Conservation (phyloP, 2,113 vertebrate species). For the Burhinus oedicnemus region DNA sequence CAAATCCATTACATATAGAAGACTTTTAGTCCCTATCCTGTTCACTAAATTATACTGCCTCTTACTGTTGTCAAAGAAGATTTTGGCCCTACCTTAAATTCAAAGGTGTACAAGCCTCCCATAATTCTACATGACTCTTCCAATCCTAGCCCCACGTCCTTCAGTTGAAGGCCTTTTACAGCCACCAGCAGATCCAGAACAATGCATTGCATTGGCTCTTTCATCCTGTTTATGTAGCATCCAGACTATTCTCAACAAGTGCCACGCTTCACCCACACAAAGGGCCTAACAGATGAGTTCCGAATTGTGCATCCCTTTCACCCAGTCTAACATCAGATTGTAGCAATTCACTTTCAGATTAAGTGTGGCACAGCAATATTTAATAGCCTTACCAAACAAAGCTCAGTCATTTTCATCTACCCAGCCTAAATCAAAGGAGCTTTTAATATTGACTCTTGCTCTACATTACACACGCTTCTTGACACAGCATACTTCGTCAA, state of each 20-base stretch:
- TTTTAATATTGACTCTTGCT: slow-evolving; percentile 6
- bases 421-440: neutral
- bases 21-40: neutral
- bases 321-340: neutral
- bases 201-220: neutral
- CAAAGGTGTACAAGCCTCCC: neutral
- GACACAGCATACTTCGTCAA: neutral
- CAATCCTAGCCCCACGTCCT: neutral
- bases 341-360: neutral
- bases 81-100: neutral
- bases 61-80: neutral
- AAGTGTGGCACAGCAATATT: neutral
- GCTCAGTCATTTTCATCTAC: neutral
- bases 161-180: neutral
- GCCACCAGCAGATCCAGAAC: neutral
- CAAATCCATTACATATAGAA: neutral
- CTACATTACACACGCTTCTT: neutral
- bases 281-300: neutral
- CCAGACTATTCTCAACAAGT: slow-evolving; percentile 20
- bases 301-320: neutral
- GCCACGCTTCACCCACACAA: neutral
- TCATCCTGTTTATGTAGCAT: neutral
- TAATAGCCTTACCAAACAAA: neutral
- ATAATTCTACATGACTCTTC: neutral
- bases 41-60: neutral